phyloP scores from a whole-genome alignment of 2,113 vertebrate genomes.

The Rynchops niger region DNA sequence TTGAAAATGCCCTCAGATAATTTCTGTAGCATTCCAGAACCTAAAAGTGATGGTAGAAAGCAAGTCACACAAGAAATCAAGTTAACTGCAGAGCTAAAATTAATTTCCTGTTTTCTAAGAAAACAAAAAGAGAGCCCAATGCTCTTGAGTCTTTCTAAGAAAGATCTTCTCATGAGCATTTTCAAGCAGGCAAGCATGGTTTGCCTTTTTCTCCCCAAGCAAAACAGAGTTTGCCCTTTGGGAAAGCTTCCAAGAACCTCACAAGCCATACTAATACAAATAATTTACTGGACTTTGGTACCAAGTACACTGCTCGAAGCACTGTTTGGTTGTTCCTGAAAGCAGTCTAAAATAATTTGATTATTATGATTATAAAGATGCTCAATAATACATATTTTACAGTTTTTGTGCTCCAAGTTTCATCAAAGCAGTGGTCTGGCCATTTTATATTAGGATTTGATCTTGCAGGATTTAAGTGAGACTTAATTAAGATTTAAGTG shows the following conservation, averaged over 20 bases:
- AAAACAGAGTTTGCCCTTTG: background rate
- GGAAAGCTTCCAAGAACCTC: background rate
- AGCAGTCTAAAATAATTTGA: background rate
- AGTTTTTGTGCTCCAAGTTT: background rate
- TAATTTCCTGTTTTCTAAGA: slow-evolving; percentile 65
- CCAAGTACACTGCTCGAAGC: background rate
- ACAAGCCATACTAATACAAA: background rate
- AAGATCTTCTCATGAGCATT: slow-evolving; percentile 32
- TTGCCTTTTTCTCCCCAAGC: background rate
- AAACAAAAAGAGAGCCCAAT: slow-evolving; percentile 32
- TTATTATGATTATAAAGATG: background rate
- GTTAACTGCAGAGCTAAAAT: slow-evolving; percentile 8
- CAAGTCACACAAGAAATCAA: slow-evolving; percentile 27
- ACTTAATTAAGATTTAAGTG: background rate
- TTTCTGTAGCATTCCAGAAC: slow-evolving; percentile 24
- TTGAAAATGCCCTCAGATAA: slow-evolving; percentile 33
- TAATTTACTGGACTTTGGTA: background rate
- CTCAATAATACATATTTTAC: background rate
- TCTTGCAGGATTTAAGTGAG: background rate
- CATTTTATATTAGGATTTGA: background rate
- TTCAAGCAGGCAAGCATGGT: background rate
- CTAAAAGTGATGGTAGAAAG: background rate
- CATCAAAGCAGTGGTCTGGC: background rate
- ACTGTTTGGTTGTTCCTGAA: background rate
- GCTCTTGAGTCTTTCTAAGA: slow-evolving; percentile 19